Evolutionary conservation across 2,113 vertebrate species (phyloP), one percentile per base, ranked within the genome.

Genomic region (Dipodomys merriami): DNA sequence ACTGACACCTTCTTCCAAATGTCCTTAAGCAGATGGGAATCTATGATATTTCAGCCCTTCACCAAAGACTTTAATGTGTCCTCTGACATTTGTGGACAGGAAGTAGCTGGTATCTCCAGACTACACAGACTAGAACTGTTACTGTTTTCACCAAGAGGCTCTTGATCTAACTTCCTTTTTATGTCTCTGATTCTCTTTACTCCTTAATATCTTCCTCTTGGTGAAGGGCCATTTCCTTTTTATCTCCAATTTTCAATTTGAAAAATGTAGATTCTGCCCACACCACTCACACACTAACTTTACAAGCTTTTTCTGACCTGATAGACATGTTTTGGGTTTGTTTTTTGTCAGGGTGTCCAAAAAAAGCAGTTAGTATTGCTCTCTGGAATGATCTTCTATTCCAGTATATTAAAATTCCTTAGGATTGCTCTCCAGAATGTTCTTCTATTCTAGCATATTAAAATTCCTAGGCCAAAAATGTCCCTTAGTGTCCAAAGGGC

Each of bases 271-370:
- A 79, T 12, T 95, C 44, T 95, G 25, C 23, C 64, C 49, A 44
- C 76, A 83, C 35, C 88, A 35, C 39, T 96, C 93, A 76, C 39
- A 93, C 25, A 57, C 90, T 83, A 84, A 68, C 88, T 93, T 73
- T 62, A 91, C 91, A 22, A 90, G 76, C 44, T 95, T 79, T 39
- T 69, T 39, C 62, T 13, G 16, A 16, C 5, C 62, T 13, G 16
- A 16, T 5, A 74, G 73, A 49, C 22, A 39, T 0, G 15, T 85
- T 25, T 9, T 30, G 73, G 49, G 8, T 86, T 83, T 88, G 80
- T 44, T 96, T 77, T 25, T n/a, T 71, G 30, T 84, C 13, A n/a
- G 4, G 15, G 20, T 72, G 15, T 53, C 69, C 57, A 80, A 53
- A 90, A 39, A 88, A 44, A 80, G 35, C 33, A 83, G 53, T 53